phyloP scores from a whole-genome alignment of 1,140 invertebrate species.

The Trichogramma pretiosum region DNA sequence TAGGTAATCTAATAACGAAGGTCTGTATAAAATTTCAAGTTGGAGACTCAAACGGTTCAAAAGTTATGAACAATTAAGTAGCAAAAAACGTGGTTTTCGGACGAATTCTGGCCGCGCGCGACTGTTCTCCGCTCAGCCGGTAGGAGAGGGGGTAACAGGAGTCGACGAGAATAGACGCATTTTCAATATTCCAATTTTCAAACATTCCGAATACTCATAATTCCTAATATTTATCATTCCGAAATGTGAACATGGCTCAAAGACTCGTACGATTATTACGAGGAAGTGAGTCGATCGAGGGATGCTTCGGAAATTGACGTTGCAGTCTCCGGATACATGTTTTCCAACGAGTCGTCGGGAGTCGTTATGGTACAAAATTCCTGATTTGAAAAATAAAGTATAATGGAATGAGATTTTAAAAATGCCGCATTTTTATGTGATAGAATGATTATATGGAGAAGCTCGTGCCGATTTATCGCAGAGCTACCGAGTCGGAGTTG shows the following conservation, averaged over 20 bases:
- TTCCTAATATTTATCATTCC: slow-evolving; percentile 32
- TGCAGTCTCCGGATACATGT: slow-evolving; percentile 68
- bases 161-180: no score
- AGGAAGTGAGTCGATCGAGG: slow-evolving; percentile 52
- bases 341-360: slow-evolving; percentile 57
- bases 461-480: slow-evolving; percentile 64
- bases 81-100: no score
- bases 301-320: slow-evolving; percentile 61
- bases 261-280: slow-evolving; percentile 72
- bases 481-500: slow-evolving; percentile 61
- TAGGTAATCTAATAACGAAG: no score
- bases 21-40: no score
- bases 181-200: no score
- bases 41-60: no score
- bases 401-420: neutral
- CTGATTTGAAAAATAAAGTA: slow-evolving; percentile 3
- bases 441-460: slow-evolving; percentile 69
- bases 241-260: slow-evolving; percentile 70
- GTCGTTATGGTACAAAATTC: slow-evolving; percentile 43
- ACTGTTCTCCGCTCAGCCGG: no score
- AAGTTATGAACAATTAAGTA: no score
- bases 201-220: no score
- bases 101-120: no score
- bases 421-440: neutral
- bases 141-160: no score